Conservation (phyloP, 2,888 invertebrate species). For the Agriopis aurantiaria region DNA sequence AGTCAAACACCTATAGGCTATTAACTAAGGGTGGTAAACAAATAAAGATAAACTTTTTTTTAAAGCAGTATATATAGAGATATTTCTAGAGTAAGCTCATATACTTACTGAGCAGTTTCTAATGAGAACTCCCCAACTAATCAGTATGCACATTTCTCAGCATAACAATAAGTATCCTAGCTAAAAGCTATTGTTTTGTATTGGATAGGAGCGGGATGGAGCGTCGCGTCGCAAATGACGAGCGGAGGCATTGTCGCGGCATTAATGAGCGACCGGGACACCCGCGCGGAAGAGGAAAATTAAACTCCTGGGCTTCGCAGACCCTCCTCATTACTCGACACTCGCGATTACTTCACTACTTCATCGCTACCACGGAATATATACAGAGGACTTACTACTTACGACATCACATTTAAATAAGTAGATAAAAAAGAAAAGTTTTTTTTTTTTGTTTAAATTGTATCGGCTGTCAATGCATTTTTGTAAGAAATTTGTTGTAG, state of each 20-base stretch:
- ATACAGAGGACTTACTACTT: too few relatives aligned
- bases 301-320: constrained; percentile 82
- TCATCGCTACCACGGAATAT: constrained; percentile 38
- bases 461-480: too few relatives aligned
- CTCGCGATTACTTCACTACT: constrained; percentile 70
- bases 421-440: too few relatives aligned
- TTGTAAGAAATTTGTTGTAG: too few relatives aligned
- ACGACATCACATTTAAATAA: too few relatives aligned
- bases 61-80: background rate
- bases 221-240: constrained; percentile 68
- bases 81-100: background rate
- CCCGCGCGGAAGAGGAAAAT: constrained; percentile 85
- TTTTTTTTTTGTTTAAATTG: too few relatives aligned
- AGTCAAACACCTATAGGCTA: too few relatives aligned
- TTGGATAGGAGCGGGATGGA: constrained; percentile 42
- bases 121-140: constrained; percentile 31
- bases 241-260: constrained; percentile 81
- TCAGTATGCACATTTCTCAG: constrained; percentile 41
- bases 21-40: too few relatives aligned
- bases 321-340: constrained; percentile 79
- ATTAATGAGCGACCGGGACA: constrained; percentile 79
- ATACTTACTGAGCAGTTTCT: constrained; percentile 9
- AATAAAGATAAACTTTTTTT: too few relatives aligned
- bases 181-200: constrained; percentile 50
- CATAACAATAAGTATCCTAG: constrained; percentile 38